Percentiles rank a stretch among this genome's conserved stretches.
These are phyloP conservation scores for Limanda limanda DNA, from an alignment of 2,113 vertebrate genomes.

Conservation along the genomic window DNA sequence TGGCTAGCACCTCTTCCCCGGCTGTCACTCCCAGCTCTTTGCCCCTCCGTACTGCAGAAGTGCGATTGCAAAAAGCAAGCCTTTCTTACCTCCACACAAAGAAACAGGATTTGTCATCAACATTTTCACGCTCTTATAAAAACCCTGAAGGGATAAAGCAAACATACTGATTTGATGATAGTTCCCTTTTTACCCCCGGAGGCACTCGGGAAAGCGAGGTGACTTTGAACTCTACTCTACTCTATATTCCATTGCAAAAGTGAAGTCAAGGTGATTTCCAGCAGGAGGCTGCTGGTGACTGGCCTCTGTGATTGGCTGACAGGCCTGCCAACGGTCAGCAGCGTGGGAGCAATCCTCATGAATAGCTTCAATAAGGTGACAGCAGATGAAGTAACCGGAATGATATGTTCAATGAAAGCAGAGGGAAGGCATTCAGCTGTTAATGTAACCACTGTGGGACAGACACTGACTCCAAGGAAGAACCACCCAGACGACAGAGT, in stretches of 20 bases:
- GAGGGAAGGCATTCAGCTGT: background rate
- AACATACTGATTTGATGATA: constrained; percentile 69
- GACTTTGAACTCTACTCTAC: constrained; percentile 36
- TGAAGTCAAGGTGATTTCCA: constrained; percentile 34
- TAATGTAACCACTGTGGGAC: background rate
- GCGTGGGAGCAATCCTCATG: background rate
- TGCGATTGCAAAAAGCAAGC: constrained; percentile 56
- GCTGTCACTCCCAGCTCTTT: constrained; percentile 49
- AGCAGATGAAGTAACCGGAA: background rate
- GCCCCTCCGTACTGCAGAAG: constrained; percentile 46
- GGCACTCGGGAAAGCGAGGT: constrained; percentile 26
- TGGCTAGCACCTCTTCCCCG: constrained; percentile 49
- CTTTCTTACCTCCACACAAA: constrained; percentile 69
- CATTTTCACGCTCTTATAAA: constrained; percentile 61
- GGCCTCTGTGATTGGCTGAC: constrained; percentile 30
- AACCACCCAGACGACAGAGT: too few relatives aligned
- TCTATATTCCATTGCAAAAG: constrained; percentile 58
- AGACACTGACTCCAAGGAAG: too few relatives aligned
- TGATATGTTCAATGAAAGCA: background rate
- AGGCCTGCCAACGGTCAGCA: background rate
- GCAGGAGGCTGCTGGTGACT: background rate
- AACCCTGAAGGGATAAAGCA: constrained; percentile 58
- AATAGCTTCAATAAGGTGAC: background rate
- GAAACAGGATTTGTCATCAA: constrained; percentile 73
- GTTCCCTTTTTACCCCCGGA: constrained; percentile 50